These are phyloP conservation scores for Tinamus major DNA, from an alignment of 2,797 vertebrate species.

Conservation along the genomic window DNA sequence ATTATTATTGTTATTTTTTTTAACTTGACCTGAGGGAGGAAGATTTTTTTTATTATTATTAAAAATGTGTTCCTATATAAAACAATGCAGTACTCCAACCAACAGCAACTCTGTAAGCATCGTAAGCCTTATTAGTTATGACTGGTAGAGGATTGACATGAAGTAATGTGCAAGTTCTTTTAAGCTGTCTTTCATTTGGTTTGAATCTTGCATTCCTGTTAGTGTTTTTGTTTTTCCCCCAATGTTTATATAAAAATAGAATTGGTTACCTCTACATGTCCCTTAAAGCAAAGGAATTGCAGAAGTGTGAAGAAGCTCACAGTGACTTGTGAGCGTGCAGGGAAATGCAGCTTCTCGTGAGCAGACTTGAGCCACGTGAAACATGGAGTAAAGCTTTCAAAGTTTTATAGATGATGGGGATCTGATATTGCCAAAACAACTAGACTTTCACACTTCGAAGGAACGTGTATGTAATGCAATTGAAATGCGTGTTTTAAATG, in stretches of 20 bases:
- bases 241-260: conserved; percentile 53
- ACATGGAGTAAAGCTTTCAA: conserved; percentile 46
- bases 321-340: conserved; percentile 54
- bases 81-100: conserved; percentile 41
- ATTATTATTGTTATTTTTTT: not conserved
- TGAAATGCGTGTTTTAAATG: conserved; percentile 66
- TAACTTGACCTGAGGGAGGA: conserved; percentile 57
- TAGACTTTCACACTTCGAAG: conserved; percentile 65
- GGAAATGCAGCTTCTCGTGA: conserved; percentile 51
- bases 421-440: conserved; percentile 54
- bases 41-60: conserved; percentile 51
- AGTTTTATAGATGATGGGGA: conserved; percentile 26
- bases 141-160: conserved; percentile 62
- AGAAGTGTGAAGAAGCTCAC: conserved; percentile 40
- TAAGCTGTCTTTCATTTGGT: conserved; percentile 73
- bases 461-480: conserved; percentile 73
- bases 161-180: conserved; percentile 63
- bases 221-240: conserved; percentile 50
- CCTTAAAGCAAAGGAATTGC: conserved; percentile 16
- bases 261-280: conserved; percentile 38
- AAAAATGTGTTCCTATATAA: conserved; percentile 56
- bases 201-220: conserved; percentile 69
- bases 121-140: conserved; percentile 57
- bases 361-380: conserved; percentile 45
- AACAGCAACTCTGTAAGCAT: conserved; percentile 60